Conservation (phyloP, 2,113 vertebrate genomes). For the Corvus cornix region DNA sequence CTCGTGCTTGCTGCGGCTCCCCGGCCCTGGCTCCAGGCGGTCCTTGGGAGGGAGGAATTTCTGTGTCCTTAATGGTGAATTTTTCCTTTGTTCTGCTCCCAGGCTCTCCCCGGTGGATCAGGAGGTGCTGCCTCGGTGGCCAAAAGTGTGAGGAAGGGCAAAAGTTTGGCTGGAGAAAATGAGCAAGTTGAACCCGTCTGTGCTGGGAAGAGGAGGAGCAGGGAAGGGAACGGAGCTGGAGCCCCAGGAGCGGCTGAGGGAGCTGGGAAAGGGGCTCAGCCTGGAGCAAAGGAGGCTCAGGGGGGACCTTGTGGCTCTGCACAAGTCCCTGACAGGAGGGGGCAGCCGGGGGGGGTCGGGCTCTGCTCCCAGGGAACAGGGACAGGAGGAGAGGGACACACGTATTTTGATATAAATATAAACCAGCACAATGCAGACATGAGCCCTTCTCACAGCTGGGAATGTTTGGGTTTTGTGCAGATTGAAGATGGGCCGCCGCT, state of each 20-base stretch:
- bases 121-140: neutral
- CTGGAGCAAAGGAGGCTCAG: neutral
- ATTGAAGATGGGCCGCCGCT: conserved; percentile 83
- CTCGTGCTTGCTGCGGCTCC: neutral
- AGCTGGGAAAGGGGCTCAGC: neutral
- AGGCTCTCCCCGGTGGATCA: neutral
- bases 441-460: neutral
- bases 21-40: neutral
- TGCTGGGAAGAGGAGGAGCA: neutral
- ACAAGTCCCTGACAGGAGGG: neutral
- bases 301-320: neutral
- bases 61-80: neutral
- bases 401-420: fast-evolving
- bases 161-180: neutral
- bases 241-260: neutral
- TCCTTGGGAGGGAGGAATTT: neutral
- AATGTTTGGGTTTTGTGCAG: fast-evolving
- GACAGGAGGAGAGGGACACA: neutral
- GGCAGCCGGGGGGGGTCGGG: neutral
- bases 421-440: fast-evolving
- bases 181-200: neutral
- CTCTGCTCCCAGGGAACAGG: neutral
- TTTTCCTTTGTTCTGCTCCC: neutral
- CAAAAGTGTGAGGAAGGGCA: neutral
- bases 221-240: neutral